Conservation (phyloP, 92 coral and sea anemone genomes). For the Heliopora coerulea region DNA sequence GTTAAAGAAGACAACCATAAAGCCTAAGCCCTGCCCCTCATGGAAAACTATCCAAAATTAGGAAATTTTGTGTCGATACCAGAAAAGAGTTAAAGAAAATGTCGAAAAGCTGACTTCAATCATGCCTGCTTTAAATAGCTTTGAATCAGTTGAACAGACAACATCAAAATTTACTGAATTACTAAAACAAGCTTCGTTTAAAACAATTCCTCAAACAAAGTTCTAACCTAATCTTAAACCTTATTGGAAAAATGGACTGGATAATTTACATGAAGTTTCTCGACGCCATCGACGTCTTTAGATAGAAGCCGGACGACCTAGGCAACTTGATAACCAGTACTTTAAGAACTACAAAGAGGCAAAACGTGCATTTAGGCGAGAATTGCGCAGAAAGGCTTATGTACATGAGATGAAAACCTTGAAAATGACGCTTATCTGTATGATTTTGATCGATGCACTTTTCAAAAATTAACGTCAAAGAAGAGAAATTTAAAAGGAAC, state of each 20-base stretch:
- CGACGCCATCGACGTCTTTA: background rate
- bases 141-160: background rate
- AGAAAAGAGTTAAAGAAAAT: background rate
- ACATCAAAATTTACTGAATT: background rate
- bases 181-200: background rate
- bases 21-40: background rate
- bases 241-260: background rate
- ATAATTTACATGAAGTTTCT: background rate
- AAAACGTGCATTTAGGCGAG: constrained; percentile 1
- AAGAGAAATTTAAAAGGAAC: background rate
- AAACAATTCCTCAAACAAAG: background rate
- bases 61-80: background rate
- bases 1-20: background rate
- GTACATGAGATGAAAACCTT: background rate
- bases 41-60: background rate
- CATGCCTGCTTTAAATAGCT: background rate
- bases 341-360: constrained; percentile 16
- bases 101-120: background rate
- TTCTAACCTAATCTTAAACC: background rate
- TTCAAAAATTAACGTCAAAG: constrained; percentile 1
- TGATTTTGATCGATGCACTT: constrained; percentile 6
- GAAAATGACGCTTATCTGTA: constrained; percentile 3
- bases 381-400: constrained; percentile 5
- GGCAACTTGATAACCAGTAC: background rate
- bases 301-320: background rate